Evolutionary conservation across 2,113 vertebrate species (phyloP), one percentile per base, ranked within the genome.

Genomic region (Brienomyrus longianalis): DNA sequence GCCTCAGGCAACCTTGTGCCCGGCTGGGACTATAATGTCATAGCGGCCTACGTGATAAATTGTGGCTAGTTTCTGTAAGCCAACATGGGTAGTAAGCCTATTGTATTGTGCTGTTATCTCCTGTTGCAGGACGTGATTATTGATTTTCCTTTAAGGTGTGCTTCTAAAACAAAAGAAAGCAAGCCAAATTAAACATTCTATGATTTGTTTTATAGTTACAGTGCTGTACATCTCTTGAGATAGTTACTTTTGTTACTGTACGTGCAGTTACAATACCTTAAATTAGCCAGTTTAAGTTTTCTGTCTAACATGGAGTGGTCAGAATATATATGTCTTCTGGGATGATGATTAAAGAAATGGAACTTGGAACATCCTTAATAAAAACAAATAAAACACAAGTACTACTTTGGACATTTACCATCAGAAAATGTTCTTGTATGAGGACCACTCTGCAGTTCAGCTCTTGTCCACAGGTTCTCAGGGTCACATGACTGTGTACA

Each of bases 291-390:
- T 94, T 92, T 93, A 90, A 88, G 90, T 87, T 74, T 83, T 88
- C 62, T 21, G 88, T 92, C 83, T 89, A 85, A 85, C 88, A 80
- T 89, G 89, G 66, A 83, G 90, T 83, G 43, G 15, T 88, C 92
- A 91, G 13, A 92, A 89, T 91, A 21, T 70, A 45, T 89, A 86
- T 91, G 90, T 93, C 91, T 92, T 90, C 90, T 93, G 89, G 90
- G 89, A 93, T 92, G 92, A 93, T 94, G 93, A 93, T 94, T 93
- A 93, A 91, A 91, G 91, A 90, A 93, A 91, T 50, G 8, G 93
- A 91, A 91, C 90, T 89, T 92, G 92, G 92, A 92, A 92, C 92
- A 93, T 93, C 93, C 92, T 92, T 89, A 51, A n/a, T 77, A 39
- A 66, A 66, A 70, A 31, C 1, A 21, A 23, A 51, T 5, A 54